These are phyloP conservation scores for Apodemia duryi DNA, from an alignment of 2,888 invertebrate species.

Conservation along the genomic window DNA sequence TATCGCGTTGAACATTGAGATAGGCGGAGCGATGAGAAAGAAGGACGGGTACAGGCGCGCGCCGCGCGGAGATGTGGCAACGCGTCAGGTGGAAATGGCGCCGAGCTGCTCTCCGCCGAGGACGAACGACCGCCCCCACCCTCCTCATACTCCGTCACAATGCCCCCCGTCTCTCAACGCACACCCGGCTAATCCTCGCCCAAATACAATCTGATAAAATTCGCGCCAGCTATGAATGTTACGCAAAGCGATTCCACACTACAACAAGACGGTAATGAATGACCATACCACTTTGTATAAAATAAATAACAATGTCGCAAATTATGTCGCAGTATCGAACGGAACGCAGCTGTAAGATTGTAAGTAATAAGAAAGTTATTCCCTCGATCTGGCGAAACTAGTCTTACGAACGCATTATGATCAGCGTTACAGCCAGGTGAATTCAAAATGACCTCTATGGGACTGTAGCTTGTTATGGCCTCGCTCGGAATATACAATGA, in stretches of 20 bases:
- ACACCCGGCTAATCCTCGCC: conserved; percentile 69
- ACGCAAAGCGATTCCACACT: conserved; percentile 73
- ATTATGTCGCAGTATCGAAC: conserved; percentile 55
- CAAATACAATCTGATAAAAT: conserved; percentile 77
- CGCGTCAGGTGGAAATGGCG: conserved; percentile 78
- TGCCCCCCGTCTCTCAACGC: conserved; percentile 43
- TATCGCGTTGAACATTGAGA: conserved; percentile 68
- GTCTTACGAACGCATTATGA: conserved; percentile 76
- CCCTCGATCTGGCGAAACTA: conserved; percentile 77
- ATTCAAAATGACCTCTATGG: conserved; percentile 79
- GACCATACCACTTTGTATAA: conserved; percentile 60
- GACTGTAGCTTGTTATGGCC: conserved; percentile 75
- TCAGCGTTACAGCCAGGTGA: conserved; percentile 75
- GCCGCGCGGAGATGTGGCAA: conserved; percentile 70
- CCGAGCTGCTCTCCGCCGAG: conserved; percentile 61
- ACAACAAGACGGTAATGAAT: conserved; percentile 71
- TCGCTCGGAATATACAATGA: conserved; percentile 73
- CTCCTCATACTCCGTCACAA: conserved; percentile 46
- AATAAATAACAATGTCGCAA: conserved; percentile 52
- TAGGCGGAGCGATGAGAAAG: conserved; percentile 69
- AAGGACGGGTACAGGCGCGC: conserved; percentile 63
- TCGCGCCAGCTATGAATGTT: conserved; percentile 78
- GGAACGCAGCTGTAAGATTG: conserved; percentile 48
- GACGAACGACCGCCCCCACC: conserved; percentile 52
- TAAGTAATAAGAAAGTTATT: conserved; percentile 76